Base-by-base conservation (phyloP, 2,888 invertebrate genomes). In the Phorcus lineatus region DNA sequence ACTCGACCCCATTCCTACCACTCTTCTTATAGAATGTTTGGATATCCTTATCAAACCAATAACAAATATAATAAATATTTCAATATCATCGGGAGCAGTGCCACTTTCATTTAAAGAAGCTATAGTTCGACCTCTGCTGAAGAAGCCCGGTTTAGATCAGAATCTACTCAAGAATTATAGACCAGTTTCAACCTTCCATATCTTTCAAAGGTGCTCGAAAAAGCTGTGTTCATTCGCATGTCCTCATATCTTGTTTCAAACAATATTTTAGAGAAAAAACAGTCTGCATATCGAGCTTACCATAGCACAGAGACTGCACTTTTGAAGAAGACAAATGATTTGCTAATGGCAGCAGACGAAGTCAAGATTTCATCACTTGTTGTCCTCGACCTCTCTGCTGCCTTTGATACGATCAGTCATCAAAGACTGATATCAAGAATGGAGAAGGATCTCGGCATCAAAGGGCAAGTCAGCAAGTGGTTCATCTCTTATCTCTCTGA, bases 151-250 rank as follows among this genome's bases (percentile, higher is more conserved):
- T 0, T 24, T 79, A 13, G 74, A 74, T 36, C 54, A 70, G 47
- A 57, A 79, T 40, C n/a, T 17, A 36, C 31, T 36, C 17, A 79
- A 74, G 54, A 79, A 79, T 47, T 79, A 79, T 40, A 28, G 74
- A 57, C 79, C 74, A 6, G 79, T 74, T 6, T 79, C 79, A 7
- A 79, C 74, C 22, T 79, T 16, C 74, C 79, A 2, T 67, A 28
- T 16, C 22, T 67, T 2, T 62, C 62, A n/a, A 62, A 4, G 22
- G 22, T 62, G n/a, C n/a, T n/a, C n/a, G n/a, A n/a, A n/a, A n/a
- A n/a, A n/a, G n/a, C n/a, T n/a, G n/a, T n/a, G n/a, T n/a, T n/a
- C n/a, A n/a, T n/a, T n/a, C n/a, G n/a, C n/a, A n/a, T n/a, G n/a
- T n/a, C n/a, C n/a, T n/a, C n/a, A n/a, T n/a, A n/a, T n/a, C n/a